Evolutionary conservation across 53 echinoderm and acorn worm species (phyloP), one percentile per base, ranked within the genome.

Genomic region (Luidia sarsii): DNA sequence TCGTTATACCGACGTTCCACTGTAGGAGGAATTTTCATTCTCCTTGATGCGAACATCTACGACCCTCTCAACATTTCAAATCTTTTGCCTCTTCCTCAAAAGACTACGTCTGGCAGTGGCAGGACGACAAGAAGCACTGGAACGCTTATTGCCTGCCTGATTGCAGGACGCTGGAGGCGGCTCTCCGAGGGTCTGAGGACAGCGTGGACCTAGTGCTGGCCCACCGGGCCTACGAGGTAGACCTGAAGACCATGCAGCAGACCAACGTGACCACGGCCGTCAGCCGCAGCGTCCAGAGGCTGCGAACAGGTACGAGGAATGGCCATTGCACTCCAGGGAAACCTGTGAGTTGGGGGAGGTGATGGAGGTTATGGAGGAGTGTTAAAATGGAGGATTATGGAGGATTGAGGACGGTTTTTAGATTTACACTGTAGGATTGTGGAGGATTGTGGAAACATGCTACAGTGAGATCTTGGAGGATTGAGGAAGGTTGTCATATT

Each of bases 21-120:
- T 22, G 53, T 53, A 53, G 24, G 20, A 53, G 20, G 7, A 53
- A 53, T 24, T 24, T 24, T 53, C 24, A 19, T 19, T 3, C 24
- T 19, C 2, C 0, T 1, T 2, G 14, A 56, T 3, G 7, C 24
- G 27, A 10, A 34, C 33, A 1, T 21, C 65, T 21, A 19, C 29
- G 5, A 23, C 53, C 53, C 16, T 20, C n/a, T 15, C 19, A n/a
- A 53, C 19, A 23, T 6, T 23, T 39, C 7, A 13, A 41, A 15
- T 61, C 30, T 28, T 61, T n/a, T n/a, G n/a, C n/a, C 2, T 61
- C 3, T 36, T 63, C 30, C 15, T 32, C 36, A 33, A 14, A 49
- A 95, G 96, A 86, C 72, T 90, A 62, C 79, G 86, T 87, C 2
- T 95, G 96, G 96, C 90, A 95, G 65, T 95, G 96, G 96, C 86